These are phyloP conservation scores for Datnioides undecimradiatus DNA, from an alignment of 2,113 vertebrate species.

Conservation along the genomic window DNA sequence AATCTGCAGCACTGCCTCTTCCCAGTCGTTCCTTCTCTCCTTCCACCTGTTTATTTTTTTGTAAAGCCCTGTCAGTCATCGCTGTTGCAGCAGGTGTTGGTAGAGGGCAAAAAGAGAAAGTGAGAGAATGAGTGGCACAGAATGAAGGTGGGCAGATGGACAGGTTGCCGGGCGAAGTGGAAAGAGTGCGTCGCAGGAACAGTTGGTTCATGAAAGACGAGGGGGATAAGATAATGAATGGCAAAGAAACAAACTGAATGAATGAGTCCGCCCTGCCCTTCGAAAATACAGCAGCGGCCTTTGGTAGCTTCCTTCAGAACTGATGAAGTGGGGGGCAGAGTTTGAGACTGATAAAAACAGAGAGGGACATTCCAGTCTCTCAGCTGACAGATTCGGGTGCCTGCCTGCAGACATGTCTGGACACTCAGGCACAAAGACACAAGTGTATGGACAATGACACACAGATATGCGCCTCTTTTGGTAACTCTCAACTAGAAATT, in stretches of 20 bases:
- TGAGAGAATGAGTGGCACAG: neutral
- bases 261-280: constrained; percentile 1
- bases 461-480: neutral
- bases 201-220: neutral
- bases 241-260: neutral
- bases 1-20: constrained; percentile 16
- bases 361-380: constrained; percentile 25
- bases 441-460: neutral
- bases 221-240: neutral
- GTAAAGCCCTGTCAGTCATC: neutral
- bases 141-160: constrained; percentile 18
- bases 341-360: constrained; percentile 4
- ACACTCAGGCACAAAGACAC: neutral
- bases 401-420: constrained; percentile 28
- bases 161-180: neutral
- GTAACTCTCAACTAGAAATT: neutral
- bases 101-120: constrained; percentile 3
- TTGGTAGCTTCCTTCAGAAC: neutral
- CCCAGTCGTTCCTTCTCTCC: neutral
- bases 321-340: neutral
- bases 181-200: constrained; percentile 10
- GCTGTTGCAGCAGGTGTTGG: constrained; percentile 35
- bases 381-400: constrained; percentile 32
- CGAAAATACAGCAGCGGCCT: neutral
- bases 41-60: neutral